phyloP scores from a whole-genome alignment of 2,888 invertebrate genomes.

The Microdon myrmicae region DNA sequence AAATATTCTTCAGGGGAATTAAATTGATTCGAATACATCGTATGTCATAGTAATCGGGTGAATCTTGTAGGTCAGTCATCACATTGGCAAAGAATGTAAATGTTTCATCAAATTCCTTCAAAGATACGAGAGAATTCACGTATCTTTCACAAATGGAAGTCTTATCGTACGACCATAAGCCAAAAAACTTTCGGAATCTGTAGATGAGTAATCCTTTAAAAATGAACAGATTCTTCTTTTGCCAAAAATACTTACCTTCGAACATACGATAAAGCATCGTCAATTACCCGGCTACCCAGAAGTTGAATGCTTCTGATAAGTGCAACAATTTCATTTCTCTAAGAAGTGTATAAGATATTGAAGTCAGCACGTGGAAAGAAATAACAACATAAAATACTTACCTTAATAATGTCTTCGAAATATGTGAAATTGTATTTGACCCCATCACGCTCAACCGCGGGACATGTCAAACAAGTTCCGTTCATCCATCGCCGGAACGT shows the following conservation, averaged over 20 bases:
- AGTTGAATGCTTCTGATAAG: slow-evolving; percentile 75
- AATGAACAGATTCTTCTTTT: not conserved
- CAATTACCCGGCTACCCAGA: slow-evolving; percentile 73
- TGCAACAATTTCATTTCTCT: slow-evolving; percentile 77
- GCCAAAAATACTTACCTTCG: slow-evolving; percentile 67
- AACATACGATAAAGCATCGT: slow-evolving; percentile 74
- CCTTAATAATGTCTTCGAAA: slow-evolving; percentile 81
- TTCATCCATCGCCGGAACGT: slow-evolving; percentile 87
- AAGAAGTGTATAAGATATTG: slow-evolving; percentile 38
- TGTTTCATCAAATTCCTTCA: slow-evolving; percentile 80
- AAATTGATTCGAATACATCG: slow-evolving; percentile 79
- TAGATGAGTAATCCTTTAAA: not conserved
- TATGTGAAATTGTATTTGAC: slow-evolving; percentile 75
- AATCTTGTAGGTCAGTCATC: slow-evolving; percentile 73
- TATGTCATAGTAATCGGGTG: slow-evolving; percentile 73
- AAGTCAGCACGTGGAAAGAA: too few species aligned
- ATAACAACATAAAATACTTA: slow-evolving; percentile 58
- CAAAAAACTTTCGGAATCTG: slow-evolving; percentile 79
- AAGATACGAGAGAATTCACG: slow-evolving; percentile 72
- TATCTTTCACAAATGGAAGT: slow-evolving; percentile 80
- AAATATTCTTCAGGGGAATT: slow-evolving; percentile 74
- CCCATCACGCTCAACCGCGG: slow-evolving; percentile 66
- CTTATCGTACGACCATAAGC: slow-evolving; percentile 83
- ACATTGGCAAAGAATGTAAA: slow-evolving; percentile 85
- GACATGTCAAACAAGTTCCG: slow-evolving; percentile 80